Percentiles rank a stretch among this genome's conserved stretches.
phyloP scores from a whole-genome alignment of 2,797 vertebrate genomes.

The Oryzias sinensis region DNA sequence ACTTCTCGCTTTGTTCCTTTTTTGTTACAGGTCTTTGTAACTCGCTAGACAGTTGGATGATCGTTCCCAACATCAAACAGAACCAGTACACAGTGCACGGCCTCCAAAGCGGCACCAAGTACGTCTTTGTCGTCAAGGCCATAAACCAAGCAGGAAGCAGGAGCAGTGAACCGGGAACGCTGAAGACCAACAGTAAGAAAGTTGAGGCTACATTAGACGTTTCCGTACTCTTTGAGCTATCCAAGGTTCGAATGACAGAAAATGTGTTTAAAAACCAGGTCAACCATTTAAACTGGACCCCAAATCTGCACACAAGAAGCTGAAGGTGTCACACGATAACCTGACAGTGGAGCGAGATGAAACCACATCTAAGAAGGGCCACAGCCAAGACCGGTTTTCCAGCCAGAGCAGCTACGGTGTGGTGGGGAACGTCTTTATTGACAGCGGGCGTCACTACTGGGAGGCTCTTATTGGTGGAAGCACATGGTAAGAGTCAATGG shows the following conservation, averaged over 20 bases:
- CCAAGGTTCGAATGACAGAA: background rate
- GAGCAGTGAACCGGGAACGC: conserved; percentile 92
- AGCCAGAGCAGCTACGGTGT: conserved; percentile 96
- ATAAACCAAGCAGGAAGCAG: conserved; percentile 98
- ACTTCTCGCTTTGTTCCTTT: background rate
- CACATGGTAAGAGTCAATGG: conserved; percentile 85
- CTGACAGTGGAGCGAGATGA: conserved; percentile 96
- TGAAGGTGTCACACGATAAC: conserved; percentile 96
- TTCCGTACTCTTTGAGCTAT: background rate
- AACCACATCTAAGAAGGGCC: conserved; percentile 95
- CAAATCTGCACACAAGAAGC: conserved; percentile 95
- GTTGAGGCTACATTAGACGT: conserved; percentile 1
- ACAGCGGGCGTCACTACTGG: conserved; percentile 98
- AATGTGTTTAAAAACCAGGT: conserved; percentile 68
- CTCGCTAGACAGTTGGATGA: conserved; percentile 97
- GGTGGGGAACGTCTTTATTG: conserved; percentile 96
- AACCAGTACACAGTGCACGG: conserved; percentile 98
- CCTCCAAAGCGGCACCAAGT: conserved; percentile 96
- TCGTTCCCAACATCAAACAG: conserved; percentile 98
- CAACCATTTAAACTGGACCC: conserved; percentile 98
- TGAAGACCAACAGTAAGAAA: conserved; percentile 98
- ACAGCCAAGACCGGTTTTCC: conserved; percentile 93
- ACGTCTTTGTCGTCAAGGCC: conserved; percentile 97
- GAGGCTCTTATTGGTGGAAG: conserved; percentile 97
- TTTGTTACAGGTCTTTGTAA: conserved; percentile 67